Percentiles rank a stretch among this genome's conserved stretches.
phyloP scores from a whole-genome alignment of 2,797 vertebrate genomes.

The Valencia hispanica region DNA sequence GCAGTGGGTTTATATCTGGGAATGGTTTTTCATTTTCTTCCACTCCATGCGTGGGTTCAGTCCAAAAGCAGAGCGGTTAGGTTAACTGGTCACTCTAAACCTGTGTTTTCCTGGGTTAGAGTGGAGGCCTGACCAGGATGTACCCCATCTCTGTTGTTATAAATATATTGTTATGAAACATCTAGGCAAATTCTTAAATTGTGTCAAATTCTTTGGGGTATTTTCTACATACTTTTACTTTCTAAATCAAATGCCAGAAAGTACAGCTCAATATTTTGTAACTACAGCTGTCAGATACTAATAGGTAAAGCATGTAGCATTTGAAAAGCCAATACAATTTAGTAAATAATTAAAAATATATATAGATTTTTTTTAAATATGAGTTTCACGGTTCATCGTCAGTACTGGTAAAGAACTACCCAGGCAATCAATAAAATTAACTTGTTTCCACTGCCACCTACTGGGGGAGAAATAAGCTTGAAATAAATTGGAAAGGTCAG shows the following conservation, averaged over 20 bases:
- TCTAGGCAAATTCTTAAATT: background rate
- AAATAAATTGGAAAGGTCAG: background rate
- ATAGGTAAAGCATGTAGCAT: background rate
- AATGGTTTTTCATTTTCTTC: too few relatives aligned
- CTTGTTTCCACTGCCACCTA: conserved; percentile 7
- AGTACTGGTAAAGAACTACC: background rate
- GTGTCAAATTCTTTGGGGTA: background rate
- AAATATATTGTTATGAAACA: background rate
- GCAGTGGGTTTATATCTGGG: too few relatives aligned
- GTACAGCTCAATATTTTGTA: background rate
- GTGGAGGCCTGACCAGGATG: background rate
- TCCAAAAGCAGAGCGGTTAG: too few relatives aligned
- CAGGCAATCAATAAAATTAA: background rate
- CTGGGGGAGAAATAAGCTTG: background rate
- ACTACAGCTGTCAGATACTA: background rate
- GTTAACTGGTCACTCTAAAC: too few relatives aligned
- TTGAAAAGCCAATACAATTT: background rate
- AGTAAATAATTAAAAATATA: too few relatives aligned
- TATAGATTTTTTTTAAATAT: background rate
- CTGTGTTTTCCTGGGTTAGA: background rate
- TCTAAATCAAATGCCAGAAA: background rate
- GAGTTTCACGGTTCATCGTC: background rate
- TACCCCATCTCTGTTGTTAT: background rate
- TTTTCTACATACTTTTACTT: background rate
- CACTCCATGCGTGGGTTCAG: too few relatives aligned